A percentile compares a stretch with the other conserved stretches of the same genome.
Evolutionary conservation across 2,888 invertebrate genomes (phyloP).

Genomic region (Heliconius aoede): DNA sequence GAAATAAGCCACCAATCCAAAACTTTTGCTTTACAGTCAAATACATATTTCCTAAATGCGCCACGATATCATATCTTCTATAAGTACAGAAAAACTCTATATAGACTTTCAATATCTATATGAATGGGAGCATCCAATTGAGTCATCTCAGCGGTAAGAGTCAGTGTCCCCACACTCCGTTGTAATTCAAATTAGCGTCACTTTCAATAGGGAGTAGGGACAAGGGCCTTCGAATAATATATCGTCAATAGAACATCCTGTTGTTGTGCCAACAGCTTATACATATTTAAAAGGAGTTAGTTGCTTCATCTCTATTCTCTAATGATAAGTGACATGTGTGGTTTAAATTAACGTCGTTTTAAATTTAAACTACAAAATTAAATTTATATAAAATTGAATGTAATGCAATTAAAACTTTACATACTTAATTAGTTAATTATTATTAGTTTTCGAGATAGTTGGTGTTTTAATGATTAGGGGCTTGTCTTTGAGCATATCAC

Average conservation of each 20-base stretch:
- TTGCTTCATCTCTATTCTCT: not conserved
- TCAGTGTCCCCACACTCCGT: constrained; percentile 35
- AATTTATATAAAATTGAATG: not conserved
- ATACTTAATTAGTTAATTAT: not conserved
- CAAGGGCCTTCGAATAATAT: constrained; percentile 25
- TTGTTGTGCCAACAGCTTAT: constrained; percentile 8
- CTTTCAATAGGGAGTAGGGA: constrained; percentile 21
- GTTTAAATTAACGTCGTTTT: not conserved
- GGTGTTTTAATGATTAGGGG: not conserved
- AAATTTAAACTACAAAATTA: not conserved
- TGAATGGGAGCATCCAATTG: constrained; percentile 9
- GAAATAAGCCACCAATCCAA: too few relatives aligned
- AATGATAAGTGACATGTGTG: not conserved
- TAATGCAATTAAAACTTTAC: not conserved
- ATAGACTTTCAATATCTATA: constrained; percentile 19
- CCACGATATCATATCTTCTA: not conserved
- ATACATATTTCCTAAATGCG: not conserved
- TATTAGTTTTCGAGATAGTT: constrained; percentile 5
- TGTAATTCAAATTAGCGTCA: constrained; percentile 39
- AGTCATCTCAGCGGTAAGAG: constrained; percentile 20
- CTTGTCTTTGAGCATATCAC: not conserved
- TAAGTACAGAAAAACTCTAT: not conserved
- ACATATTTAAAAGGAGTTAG: not conserved
- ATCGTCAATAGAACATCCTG: constrained; percentile 9
- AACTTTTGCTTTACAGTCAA: not conserved